These are phyloP conservation scores for Darevskia nairensis DNA, from an alignment of 2,797 vertebrate genomes.

Conservation along the genomic window DNA sequence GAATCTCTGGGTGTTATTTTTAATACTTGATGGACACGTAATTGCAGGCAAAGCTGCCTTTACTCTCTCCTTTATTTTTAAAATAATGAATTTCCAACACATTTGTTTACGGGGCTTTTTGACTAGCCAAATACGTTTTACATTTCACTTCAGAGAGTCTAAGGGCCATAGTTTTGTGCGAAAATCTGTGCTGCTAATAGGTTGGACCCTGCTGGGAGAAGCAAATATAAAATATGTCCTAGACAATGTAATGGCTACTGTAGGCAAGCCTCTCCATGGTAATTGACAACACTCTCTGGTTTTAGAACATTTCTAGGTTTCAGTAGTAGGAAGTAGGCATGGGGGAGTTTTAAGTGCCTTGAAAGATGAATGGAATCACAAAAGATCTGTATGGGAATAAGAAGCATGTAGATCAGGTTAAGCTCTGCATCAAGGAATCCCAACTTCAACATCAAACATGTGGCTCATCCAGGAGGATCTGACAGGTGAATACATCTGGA, in stretches of 20 bases:
- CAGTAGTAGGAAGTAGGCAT: not conserved
- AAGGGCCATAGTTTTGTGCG: not conserved
- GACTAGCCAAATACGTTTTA: conserved; percentile 23
- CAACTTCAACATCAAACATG: not conserved
- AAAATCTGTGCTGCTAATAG: not conserved
- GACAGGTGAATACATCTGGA: not conserved
- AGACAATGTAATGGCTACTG: not conserved
- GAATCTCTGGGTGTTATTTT: not conserved
- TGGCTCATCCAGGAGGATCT: not conserved
- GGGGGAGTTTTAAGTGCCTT: not conserved
- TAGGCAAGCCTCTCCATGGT: not conserved
- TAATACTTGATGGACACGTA: conserved; percentile 15
- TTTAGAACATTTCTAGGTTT: conserved; percentile 14
- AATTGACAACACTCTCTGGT: not conserved
- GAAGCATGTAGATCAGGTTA: not conserved
- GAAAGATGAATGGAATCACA: not conserved
- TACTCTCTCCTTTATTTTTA: not conserved
- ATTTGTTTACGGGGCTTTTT: conserved; percentile 12
- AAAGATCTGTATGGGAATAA: not conserved
- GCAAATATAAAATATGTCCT: not conserved
- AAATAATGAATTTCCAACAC: not conserved
- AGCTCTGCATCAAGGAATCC: not conserved
- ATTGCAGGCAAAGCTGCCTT: conserved; percentile 14
- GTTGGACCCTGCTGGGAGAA: not conserved
- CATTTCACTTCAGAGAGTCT: not conserved